Evolutionary conservation across 1,140 invertebrate genomes (phyloP).

Genomic region (Microplitis mediator): DNA sequence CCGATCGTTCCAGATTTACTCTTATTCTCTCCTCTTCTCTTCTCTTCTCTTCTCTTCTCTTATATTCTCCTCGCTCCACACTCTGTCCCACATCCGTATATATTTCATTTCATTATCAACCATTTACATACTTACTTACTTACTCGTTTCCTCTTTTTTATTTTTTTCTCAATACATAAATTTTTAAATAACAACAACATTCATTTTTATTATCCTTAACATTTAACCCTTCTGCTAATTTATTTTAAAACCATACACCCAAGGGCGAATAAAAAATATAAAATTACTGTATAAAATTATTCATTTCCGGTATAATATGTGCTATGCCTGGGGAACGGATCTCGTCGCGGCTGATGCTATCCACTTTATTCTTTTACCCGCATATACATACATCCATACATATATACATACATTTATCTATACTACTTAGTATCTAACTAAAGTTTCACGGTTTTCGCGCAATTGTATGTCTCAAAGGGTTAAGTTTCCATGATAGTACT

Average conservation of each 20-base stretch:
- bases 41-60: constrained; percentile 13
- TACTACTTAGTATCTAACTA: too few relatives aligned
- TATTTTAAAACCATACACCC: constrained; percentile 21
- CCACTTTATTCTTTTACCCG: background rate
- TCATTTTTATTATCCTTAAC: constrained; percentile 13
- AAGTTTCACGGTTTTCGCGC: too few relatives aligned
- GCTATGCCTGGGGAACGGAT: constrained; percentile 20
- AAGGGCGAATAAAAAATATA: constrained; percentile 41
- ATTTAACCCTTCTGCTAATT: constrained; percentile 35
- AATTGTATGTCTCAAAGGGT: too few relatives aligned
- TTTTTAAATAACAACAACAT: background rate
- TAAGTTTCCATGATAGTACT: too few relatives aligned
- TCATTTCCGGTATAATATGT: constrained; percentile 52
- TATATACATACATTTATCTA: too few relatives aligned
- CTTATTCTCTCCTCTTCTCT: constrained; percentile 13
- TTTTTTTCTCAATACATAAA: background rate
- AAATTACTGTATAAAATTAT: constrained; percentile 48
- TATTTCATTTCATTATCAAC: background rate
- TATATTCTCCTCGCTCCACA: background rate
- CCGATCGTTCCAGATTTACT: constrained; percentile 32
- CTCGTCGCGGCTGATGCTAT: constrained; percentile 7
- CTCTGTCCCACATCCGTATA: constrained; percentile 14
- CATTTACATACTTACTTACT: too few relatives aligned
- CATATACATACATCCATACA: background rate
- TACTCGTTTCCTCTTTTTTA: background rate